Percentiles rank a stretch among this genome's conserved stretches.
These are phyloP conservation scores for Melanotaenia pygmaea DNA, from an alignment of 2,797 vertebrate genomes.

Conservation along the genomic window DNA sequence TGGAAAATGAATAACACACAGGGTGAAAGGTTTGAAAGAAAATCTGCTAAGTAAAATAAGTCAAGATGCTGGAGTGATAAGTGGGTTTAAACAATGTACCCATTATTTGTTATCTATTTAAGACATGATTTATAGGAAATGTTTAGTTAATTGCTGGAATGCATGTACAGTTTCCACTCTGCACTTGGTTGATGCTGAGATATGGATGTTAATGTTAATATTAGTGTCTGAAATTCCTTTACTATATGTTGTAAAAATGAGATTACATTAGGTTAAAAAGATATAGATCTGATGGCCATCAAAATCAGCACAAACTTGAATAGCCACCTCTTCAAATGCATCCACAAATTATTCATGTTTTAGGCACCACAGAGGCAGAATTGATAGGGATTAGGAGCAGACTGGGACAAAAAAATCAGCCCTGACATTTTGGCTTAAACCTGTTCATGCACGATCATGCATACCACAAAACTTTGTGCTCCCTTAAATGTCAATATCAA, in stretches of 20 bases:
- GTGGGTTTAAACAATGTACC: slow-evolving; percentile 12
- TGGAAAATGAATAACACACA: slow-evolving; percentile 70
- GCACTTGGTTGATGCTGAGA: not conserved
- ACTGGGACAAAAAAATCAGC: no score
- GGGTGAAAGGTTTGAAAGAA: slow-evolving; percentile 66
- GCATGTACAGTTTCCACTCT: not conserved
- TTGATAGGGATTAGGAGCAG: not conserved
- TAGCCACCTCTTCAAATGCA: not conserved
- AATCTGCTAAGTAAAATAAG: slow-evolving; percentile 46
- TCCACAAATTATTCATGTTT: not conserved
- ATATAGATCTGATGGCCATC: not conserved
- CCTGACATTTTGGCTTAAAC: no score
- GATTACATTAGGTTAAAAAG: not conserved
- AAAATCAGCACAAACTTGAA: not conserved
- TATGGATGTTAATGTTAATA: not conserved
- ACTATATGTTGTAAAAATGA: not conserved
- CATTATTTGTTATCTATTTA: slow-evolving; percentile 14
- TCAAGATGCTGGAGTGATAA: slow-evolving; percentile 37
- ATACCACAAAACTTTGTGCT: no score
- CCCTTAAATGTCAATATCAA: no score
- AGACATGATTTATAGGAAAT: slow-evolving; percentile 17
- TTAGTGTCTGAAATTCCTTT: slow-evolving; percentile 14
- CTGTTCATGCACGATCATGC: no score
- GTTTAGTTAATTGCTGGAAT: slow-evolving; percentile 13
- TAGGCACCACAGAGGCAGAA: not conserved